Evolutionary conservation across 2,113 vertebrate genomes (phyloP).

Genomic region (Mystacornis crossleyi): DNA sequence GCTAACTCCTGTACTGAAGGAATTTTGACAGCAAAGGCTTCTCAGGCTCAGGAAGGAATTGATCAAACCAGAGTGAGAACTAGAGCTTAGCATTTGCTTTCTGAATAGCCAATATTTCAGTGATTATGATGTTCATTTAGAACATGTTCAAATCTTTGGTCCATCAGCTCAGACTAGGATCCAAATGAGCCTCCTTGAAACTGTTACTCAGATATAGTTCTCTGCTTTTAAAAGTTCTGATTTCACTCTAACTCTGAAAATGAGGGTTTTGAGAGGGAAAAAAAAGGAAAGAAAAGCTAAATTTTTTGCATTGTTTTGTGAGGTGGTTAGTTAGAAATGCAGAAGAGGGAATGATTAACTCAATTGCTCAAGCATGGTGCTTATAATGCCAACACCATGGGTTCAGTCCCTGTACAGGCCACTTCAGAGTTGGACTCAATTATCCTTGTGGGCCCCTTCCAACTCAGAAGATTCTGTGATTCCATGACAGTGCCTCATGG

Average conservation of each 20-base stretch:
- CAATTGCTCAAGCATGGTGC: not conserved
- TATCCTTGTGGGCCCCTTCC: not conserved
- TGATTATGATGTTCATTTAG: not conserved
- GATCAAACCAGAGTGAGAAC: not conserved
- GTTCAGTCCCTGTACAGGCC: not conserved
- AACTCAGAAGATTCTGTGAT: not conserved
- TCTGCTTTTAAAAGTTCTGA: not conserved
- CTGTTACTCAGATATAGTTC: not conserved
- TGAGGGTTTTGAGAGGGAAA: not conserved
- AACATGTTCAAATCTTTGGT: not conserved
- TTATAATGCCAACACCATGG: not conserved
- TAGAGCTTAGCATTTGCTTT: fast-evolving
- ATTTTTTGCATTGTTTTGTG: not conserved
- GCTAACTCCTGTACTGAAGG: not conserved
- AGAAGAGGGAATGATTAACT: not conserved
- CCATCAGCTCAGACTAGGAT: not conserved
- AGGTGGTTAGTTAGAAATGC: not conserved
- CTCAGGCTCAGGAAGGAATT: not conserved
- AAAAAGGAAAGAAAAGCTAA: not conserved
- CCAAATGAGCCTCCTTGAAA: not conserved
- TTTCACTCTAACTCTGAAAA: not conserved
- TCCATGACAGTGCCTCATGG: not conserved
- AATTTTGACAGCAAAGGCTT: not conserved
- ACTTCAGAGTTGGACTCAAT: not conserved
- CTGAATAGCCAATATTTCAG: not conserved